Conservation (phyloP, 2,113 vertebrate species). For the Edolisoma coerulescens region DNA sequence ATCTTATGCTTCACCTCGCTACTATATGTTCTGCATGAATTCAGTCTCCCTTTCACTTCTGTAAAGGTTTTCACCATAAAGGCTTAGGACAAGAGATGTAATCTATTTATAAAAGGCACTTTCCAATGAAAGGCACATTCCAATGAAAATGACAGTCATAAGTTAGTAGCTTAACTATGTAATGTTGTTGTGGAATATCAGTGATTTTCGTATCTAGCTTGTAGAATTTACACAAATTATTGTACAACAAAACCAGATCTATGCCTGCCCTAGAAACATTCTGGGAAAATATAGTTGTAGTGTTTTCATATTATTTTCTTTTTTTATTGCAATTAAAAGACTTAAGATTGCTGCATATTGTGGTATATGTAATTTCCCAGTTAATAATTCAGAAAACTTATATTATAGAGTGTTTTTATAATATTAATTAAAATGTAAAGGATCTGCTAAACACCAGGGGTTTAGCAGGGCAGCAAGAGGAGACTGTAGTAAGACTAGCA, state of each 20-base stretch:
- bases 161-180: not conserved
- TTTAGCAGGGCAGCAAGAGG: not conserved
- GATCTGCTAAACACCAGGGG: not conserved
- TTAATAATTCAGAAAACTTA: not conserved
- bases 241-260: not conserved
- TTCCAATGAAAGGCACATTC: not conserved
- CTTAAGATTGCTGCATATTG: not conserved
- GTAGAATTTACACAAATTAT: not conserved
- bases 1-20: not conserved
- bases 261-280: not conserved
- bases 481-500: not conserved
- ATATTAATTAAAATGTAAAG: not conserved
- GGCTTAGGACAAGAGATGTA: not conserved
- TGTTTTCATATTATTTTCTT: not conserved
- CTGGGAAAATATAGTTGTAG: not conserved
- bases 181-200: not conserved
- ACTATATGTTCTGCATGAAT: constrained; percentile 20
- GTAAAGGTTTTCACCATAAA: constrained; percentile 6
- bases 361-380: not conserved
- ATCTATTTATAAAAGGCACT: not conserved
- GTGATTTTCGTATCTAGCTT: not conserved
- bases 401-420: not conserved
- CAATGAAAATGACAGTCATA: not conserved
- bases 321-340: not conserved
- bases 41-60: not conserved